Conservation (phyloP, 2,888 invertebrate species). For the Podabrus alpinus region DNA sequence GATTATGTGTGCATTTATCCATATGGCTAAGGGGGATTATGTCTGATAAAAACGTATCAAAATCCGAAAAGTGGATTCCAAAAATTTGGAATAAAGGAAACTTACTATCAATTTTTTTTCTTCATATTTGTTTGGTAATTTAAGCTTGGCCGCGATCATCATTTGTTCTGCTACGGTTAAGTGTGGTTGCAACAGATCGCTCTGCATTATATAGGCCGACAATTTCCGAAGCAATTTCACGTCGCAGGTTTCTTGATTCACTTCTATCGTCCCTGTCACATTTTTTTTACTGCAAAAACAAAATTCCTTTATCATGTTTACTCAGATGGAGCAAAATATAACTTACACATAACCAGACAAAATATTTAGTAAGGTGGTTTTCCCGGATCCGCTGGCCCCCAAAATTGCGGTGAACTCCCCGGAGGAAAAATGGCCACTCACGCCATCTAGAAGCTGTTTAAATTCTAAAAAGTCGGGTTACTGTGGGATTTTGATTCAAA, state of each 20-base stretch:
- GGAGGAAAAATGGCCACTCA: neutral
- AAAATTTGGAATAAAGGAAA: too few relatives aligned
- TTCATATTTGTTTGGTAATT: neutral
- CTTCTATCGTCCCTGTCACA: neutral
- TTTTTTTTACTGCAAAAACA: neutral
- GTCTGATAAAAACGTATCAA: too few relatives aligned
- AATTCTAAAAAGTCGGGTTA: neutral
- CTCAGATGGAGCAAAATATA: neutral
- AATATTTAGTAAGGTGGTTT: neutral
- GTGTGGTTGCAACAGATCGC: neutral
- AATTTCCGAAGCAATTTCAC: neutral
- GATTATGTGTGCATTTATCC: too few relatives aligned
- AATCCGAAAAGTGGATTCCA: too few relatives aligned
- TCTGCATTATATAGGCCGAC: neutral
- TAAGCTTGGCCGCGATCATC: neutral
- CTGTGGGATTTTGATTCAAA: neutral
- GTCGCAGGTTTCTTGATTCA: neutral
- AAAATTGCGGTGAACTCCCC: neutral
- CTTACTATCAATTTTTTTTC: neutral
- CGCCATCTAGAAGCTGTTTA: neutral
- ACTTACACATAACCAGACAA: neutral
- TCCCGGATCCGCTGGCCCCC: neutral
- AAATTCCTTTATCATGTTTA: neutral
- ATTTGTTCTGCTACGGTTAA: neutral
- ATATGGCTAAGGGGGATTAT: too few relatives aligned